Percentiles rank a stretch among this genome's conserved stretches.
These are phyloP conservation scores for Nothocercus julius DNA, from an alignment of 2,113 vertebrate species.

Conservation along the genomic window DNA sequence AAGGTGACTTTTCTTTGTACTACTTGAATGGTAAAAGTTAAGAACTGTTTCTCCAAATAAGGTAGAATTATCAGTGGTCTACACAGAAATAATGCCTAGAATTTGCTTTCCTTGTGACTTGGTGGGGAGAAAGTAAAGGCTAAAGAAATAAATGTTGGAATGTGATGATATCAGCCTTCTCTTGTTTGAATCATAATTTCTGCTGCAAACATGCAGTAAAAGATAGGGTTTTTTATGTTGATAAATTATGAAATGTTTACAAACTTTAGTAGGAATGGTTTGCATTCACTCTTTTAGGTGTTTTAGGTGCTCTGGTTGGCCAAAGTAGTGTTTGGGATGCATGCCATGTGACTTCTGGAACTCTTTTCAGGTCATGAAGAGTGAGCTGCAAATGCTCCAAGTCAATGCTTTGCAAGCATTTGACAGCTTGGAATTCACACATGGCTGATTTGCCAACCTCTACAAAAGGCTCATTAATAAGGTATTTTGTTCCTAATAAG, in stretches of 20 bases:
- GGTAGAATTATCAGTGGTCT: background rate
- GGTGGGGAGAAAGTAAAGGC: background rate
- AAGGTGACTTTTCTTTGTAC: background rate
- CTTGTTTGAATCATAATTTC: background rate
- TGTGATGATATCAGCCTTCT: background rate
- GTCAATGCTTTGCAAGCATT: background rate
- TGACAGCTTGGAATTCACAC: conserved; percentile 49
- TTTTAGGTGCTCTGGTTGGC: background rate
- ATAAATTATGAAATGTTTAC: background rate
- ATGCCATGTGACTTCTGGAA: background rate
- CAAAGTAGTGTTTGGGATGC: background rate
- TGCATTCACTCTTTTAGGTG: background rate
- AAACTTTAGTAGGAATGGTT: background rate
- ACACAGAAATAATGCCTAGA: background rate
- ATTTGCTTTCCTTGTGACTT: background rate
- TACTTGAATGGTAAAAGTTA: background rate
- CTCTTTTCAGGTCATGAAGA: conserved; percentile 24
- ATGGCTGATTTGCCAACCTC: conserved; percentile 17
- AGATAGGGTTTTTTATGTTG: background rate
- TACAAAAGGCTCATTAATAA: conserved; percentile 10
- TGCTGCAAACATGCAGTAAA: background rate
- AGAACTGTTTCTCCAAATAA: background rate
- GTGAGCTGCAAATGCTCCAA: conserved; percentile 45
- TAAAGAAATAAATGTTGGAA: background rate
- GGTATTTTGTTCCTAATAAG: background rate